Percentiles rank a stretch among this genome's conserved stretches.
These are phyloP conservation scores for Heterotilapia buettikoferi DNA, from an alignment of 2,113 vertebrate species.

Conservation along the genomic window DNA sequence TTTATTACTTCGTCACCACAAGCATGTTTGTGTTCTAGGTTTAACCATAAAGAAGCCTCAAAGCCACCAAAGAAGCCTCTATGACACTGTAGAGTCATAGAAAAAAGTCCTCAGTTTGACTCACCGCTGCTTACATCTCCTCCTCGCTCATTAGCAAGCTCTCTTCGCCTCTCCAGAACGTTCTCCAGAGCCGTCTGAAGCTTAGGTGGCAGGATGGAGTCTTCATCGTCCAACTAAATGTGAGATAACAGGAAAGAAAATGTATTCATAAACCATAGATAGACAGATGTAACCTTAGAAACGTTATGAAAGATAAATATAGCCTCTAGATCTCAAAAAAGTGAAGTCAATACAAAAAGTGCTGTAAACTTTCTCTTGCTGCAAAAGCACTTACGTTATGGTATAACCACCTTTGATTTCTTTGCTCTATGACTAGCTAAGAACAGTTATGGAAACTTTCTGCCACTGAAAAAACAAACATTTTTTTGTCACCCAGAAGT, in stretches of 20 bases:
- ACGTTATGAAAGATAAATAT: accelerated
- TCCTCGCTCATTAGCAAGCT: conserved; percentile 76
- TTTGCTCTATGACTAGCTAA: not conserved
- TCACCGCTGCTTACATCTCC: conserved; percentile 71
- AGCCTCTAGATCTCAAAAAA: not conserved
- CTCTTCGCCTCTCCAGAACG: conserved; percentile 82
- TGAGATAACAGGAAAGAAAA: not conserved
- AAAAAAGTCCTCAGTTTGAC: not conserved
- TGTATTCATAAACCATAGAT: accelerated
- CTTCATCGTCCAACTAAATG: conserved; percentile 85
- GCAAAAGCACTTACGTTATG: not conserved
- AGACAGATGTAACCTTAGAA: not conserved
- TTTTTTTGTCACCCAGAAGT: not conserved
- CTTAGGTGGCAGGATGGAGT: conserved; percentile 86
- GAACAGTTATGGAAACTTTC: not conserved
- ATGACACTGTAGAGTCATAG: not conserved
- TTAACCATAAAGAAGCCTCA: not conserved
- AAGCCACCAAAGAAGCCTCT: not conserved
- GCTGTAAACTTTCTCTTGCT: accelerated
- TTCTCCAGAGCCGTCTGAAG: conserved; percentile 84
- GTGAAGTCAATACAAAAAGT: not conserved
- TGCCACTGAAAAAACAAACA: not conserved
- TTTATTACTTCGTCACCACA: not conserved
- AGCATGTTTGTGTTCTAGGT: not conserved
- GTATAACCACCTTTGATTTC: not conserved